Conservation (phyloP, 2,113 vertebrate species). For the Accipiter cooperii region DNA sequence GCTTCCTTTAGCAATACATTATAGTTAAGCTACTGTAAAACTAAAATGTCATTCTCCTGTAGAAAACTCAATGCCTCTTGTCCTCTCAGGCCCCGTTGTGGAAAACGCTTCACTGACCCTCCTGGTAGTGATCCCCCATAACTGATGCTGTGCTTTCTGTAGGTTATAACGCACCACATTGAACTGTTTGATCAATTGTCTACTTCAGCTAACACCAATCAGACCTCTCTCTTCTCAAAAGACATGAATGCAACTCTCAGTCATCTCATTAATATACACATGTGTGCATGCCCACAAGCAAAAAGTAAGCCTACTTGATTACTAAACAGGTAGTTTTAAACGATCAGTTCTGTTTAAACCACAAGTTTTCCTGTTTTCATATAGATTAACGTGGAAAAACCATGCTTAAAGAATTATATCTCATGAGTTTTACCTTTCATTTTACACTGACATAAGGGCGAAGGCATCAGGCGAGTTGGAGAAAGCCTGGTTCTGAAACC, state of each 20-base stretch:
- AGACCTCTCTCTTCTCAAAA: neutral
- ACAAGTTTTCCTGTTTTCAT: neutral
- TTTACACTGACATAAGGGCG: accelerated
- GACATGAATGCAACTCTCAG: accelerated
- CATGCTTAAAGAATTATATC: accelerated
- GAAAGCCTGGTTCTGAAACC: neutral
- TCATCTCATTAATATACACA: accelerated
- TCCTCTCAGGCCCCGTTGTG: neutral
- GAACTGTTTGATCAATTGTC: neutral
- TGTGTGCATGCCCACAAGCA: too few species aligned
- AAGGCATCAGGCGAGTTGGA: neutral
- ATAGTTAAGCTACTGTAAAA: neutral
- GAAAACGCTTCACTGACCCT: neutral
- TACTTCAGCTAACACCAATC: neutral
- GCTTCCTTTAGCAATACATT: neutral
- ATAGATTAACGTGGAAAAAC: accelerated
- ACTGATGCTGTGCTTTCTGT: neutral
- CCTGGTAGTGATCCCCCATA: neutral
- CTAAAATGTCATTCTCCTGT: neutral
- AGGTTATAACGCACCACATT: accelerated
- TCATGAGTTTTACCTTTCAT: neutral
- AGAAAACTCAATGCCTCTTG: accelerated
- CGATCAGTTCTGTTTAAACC: neutral
- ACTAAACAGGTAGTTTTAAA: neutral
- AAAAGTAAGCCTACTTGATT: neutral